Evolutionary conservation across 2,888 invertebrate species (phyloP), one percentile per base, ranked within the genome.

Genomic region (Oscheius onirici): DNA sequence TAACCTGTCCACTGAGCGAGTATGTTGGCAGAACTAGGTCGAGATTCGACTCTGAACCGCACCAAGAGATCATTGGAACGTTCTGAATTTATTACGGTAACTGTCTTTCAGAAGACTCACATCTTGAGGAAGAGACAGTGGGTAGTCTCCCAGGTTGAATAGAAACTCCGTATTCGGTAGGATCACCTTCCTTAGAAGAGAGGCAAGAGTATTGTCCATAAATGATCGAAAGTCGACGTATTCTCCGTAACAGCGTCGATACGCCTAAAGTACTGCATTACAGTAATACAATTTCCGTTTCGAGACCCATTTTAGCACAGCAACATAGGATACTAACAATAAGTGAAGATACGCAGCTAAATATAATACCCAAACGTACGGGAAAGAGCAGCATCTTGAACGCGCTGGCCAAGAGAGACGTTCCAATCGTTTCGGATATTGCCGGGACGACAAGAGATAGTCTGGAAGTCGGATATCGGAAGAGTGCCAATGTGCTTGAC

Each of bases 301-400:
- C n/a, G n/a, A n/a, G n/a, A n/a, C n/a, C n/a, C n/a, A n/a, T n/a
- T n/a, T n/a, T n/a, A n/a, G n/a, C n/a, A n/a, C n/a, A n/a, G n/a
- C n/a, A n/a, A n/a, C n/a, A n/a, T n/a, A n/a, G n/a, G n/a, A n/a
- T n/a, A n/a, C n/a, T n/a, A n/a, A n/a, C n/a, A n/a, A n/a, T n/a
- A n/a, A n/a, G n/a, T n/a, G n/a, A n/a, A n/a, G n/a, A n/a, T n/a
- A n/a, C n/a, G n/a, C n/a, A n/a, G n/a, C n/a, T n/a, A n/a, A n/a
- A n/a, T n/a, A n/a, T n/a, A n/a, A n/a, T n/a, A n/a, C n/a, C 93
- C 94, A 0, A 95, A 95, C 89, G n/a, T n/a, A 94, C 93, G 3
- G 95, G 95, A 44, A 95, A 95, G 89, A 94, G 94, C 86, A 93
- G 93, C 86, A 89, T 95, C 24, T 89, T 95, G 3, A 95, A 95